These are phyloP conservation scores for Halictus ligatus DNA, from an alignment of 2,888 invertebrate genomes.

Conservation along the genomic window DNA sequence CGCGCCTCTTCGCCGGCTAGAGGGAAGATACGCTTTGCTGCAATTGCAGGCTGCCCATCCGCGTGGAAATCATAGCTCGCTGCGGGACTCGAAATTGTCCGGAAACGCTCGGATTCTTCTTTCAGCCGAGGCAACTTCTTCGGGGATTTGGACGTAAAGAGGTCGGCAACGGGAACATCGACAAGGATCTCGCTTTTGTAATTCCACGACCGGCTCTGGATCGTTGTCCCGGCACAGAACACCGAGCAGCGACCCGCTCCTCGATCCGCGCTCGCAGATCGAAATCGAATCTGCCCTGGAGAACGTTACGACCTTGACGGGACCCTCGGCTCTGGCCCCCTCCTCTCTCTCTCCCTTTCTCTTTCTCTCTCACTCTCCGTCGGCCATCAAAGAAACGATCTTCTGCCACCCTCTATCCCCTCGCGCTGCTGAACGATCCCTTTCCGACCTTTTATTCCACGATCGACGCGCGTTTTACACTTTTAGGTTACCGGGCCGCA, in stretches of 20 bases:
- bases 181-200: slow-evolving; percentile 62
- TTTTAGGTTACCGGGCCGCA: slow-evolving; percentile 10
- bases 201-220: slow-evolving; percentile 51
- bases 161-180: slow-evolving; percentile 54
- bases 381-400: slow-evolving; percentile 38
- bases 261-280: slow-evolving; percentile 38
- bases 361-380: not conserved
- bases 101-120: slow-evolving; percentile 69
- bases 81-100: slow-evolving; percentile 79
- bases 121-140: slow-evolving; percentile 57
- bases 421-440: not conserved
- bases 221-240: slow-evolving; percentile 36
- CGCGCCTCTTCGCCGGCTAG: slow-evolving; percentile 53
- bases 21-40: slow-evolving; percentile 73
- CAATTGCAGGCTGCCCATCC: slow-evolving; percentile 79
- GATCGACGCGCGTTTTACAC: slow-evolving; percentile 24
- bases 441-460: slow-evolving; percentile 17
- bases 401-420: not conserved
- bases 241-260: slow-evolving; percentile 5
- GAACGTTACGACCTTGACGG: slow-evolving; percentile 46
- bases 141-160: slow-evolving; percentile 63
- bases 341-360: not conserved
- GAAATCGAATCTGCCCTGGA: slow-evolving; percentile 59
- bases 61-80: slow-evolving; percentile 81
- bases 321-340: not conserved